phyloP scores from a whole-genome alignment of 1,140 invertebrate genomes.

The Hirudo medicinalis region DNA sequence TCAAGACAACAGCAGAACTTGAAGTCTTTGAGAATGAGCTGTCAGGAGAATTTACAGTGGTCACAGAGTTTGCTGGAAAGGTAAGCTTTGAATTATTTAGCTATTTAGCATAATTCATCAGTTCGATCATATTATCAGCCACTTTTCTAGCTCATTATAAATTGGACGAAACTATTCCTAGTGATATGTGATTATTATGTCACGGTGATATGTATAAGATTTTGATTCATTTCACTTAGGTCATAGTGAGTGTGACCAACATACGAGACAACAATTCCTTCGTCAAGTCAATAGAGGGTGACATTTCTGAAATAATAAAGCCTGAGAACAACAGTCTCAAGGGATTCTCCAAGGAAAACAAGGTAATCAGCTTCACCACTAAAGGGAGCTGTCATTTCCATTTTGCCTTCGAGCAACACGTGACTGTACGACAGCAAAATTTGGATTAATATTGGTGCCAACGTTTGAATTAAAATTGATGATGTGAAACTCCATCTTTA shows the following conservation, averaged over 20 bases:
- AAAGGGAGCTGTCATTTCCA: conserved; percentile 35
- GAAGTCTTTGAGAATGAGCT: conserved; percentile 43
- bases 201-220: too few species aligned
- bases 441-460: neutral
- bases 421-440: conserved; percentile 31
- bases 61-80: conserved; percentile 36
- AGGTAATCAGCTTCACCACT: conserved; percentile 30
- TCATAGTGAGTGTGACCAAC: conserved; percentile 38
- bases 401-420: conserved; percentile 39
- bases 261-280: conserved; percentile 39
- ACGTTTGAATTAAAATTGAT: too few species aligned
- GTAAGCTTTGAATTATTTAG: neutral
- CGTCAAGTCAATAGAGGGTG: conserved; percentile 34
- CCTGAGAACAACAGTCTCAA: conserved; percentile 27
- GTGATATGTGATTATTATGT: too few species aligned
- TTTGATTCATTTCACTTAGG: conserved; percentile 3
- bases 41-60: conserved; percentile 35
- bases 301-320: conserved; percentile 36
- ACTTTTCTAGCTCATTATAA: too few species aligned
- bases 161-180: too few species aligned
- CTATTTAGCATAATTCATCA: too few species aligned
- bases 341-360: conserved; percentile 30
- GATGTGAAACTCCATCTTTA: too few species aligned
- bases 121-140: too few species aligned
- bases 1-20: conserved; percentile 39